phyloP scores from a whole-genome alignment of 2,888 invertebrate genomes.

The Stenchaetothrips biformis region DNA sequence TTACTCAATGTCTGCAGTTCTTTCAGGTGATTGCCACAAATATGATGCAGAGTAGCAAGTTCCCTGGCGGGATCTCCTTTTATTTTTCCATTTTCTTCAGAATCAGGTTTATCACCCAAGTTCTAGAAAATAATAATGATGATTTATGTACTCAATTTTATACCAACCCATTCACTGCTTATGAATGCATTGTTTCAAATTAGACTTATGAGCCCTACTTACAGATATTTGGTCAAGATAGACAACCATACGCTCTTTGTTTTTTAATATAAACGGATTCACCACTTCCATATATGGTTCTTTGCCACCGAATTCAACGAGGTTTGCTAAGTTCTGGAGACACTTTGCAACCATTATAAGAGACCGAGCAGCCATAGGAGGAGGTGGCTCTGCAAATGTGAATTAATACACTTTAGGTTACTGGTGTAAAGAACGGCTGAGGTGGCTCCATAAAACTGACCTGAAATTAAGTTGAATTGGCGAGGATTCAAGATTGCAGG shows the following conservation, averaged over 20 bases:
- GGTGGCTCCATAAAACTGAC: constrained; percentile 30
- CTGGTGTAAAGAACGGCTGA: not conserved
- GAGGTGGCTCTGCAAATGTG: constrained; percentile 50
- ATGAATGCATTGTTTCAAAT: not conserved
- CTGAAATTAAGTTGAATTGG: constrained; percentile 81
- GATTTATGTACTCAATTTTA: not conserved
- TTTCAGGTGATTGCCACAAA: constrained; percentile 84
- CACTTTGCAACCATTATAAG: constrained; percentile 97
- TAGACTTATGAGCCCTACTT: constrained; percentile 37
- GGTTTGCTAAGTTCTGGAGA: constrained; percentile 91
- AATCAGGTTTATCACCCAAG: constrained; percentile 59
- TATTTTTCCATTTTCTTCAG: constrained; percentile 48
- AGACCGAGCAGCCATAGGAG: constrained; percentile 58
- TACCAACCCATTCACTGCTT: constrained; percentile 8
- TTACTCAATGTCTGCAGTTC: constrained; percentile 80
- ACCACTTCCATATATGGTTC: constrained; percentile 67
- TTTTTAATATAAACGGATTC: constrained; percentile 93
- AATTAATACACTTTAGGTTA: constrained; percentile 26
- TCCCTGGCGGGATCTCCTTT: constrained; percentile 76
- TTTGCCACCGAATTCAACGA: constrained; percentile 93
- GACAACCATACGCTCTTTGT: constrained; percentile 94
- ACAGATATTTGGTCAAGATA: constrained; percentile 89
- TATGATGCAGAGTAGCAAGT: constrained; percentile 90
- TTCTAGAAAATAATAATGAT: constrained; percentile 44
- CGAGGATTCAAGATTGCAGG: constrained; percentile 92